A percentile compares a stretch with the other conserved stretches of the same genome.
These are phyloP conservation scores for Loxodonta africana DNA, from an alignment of 2,113 vertebrate genomes.

Conservation along the genomic window DNA sequence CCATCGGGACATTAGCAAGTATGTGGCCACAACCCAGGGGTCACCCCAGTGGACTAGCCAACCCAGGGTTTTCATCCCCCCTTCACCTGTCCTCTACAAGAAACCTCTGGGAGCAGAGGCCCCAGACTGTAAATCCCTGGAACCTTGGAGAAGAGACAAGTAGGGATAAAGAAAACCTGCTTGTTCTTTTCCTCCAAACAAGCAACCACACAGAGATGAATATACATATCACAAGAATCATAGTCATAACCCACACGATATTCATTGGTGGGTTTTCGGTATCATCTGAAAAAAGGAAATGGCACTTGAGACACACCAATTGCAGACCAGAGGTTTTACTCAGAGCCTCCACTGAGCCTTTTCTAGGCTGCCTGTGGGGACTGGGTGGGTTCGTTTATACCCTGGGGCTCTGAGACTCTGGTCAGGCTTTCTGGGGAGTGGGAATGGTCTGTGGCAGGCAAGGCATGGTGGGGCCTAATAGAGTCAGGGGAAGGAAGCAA, in stretches of 20 bases:
- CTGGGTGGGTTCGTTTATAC: neutral
- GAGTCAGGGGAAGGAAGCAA: neutral
- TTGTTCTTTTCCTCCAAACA: neutral
- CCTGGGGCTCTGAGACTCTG: neutral
- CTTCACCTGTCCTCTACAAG: neutral
- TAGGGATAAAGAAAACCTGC: slow-evolving; percentile 54
- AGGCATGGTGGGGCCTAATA: neutral
- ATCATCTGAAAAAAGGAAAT: slow-evolving; percentile 44
- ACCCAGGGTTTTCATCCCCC: neutral
- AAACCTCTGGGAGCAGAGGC: neutral
- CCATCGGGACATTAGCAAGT: neutral
- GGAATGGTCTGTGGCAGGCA: neutral
- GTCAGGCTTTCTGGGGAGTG: neutral
- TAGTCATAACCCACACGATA: rapidly evolving
- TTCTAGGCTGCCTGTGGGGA: neutral
- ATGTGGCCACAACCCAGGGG: neutral
- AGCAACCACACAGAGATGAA: rapidly evolving
- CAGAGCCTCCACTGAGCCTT: neutral
- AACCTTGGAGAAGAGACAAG: neutral
- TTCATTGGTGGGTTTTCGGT: neutral
- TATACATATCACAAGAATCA: rapidly evolving
- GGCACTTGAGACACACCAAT: neutral
- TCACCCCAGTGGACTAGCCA: neutral
- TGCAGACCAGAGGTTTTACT: neutral
- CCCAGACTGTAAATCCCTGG: neutral